phyloP scores from a whole-genome alignment of 1,140 invertebrate genomes.

The Bombus confusus region DNA sequence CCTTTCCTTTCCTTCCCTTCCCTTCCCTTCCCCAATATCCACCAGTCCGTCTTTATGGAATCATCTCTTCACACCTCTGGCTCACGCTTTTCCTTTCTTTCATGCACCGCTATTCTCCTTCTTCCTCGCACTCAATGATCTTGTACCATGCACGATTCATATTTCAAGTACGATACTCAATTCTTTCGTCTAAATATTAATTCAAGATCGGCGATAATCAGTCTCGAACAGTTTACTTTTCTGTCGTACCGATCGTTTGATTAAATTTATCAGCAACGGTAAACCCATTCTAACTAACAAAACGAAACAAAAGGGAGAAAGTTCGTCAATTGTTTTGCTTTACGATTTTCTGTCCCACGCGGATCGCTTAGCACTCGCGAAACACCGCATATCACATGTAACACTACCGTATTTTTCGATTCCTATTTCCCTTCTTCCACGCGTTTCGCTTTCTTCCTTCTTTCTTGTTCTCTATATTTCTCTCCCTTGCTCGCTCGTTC shows the following conservation, averaged over 20 bases:
- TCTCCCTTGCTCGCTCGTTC: constrained; percentile 12
- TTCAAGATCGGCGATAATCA: not conserved
- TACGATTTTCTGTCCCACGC: constrained; percentile 21
- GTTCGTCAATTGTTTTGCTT: constrained; percentile 14
- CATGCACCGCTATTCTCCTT: constrained; percentile 41
- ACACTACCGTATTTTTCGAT: constrained; percentile 31
- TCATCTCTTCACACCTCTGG: not conserved
- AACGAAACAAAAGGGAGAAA: not conserved
- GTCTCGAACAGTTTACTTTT: not conserved
- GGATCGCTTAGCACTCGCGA: not conserved
- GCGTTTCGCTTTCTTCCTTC: constrained; percentile 35
- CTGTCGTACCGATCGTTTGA: not conserved
- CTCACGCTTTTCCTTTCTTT: not conserved
- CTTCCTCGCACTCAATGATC: not conserved
- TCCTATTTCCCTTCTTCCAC: constrained; percentile 39
- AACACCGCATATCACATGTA: constrained; percentile 22
- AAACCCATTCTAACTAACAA: not conserved
- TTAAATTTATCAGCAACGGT: not conserved
- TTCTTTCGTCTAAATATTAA: not conserved
- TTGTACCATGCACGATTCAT: not conserved
- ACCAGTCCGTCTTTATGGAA: not conserved
- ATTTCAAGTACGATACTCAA: not conserved
- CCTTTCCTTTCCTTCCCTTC: not conserved
- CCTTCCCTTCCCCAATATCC: not conserved
- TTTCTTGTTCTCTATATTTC: constrained; percentile 8